These are phyloP conservation scores for Sciurus vulgaris DNA, from an alignment of 2,797 vertebrate species.

Conservation along the genomic window DNA sequence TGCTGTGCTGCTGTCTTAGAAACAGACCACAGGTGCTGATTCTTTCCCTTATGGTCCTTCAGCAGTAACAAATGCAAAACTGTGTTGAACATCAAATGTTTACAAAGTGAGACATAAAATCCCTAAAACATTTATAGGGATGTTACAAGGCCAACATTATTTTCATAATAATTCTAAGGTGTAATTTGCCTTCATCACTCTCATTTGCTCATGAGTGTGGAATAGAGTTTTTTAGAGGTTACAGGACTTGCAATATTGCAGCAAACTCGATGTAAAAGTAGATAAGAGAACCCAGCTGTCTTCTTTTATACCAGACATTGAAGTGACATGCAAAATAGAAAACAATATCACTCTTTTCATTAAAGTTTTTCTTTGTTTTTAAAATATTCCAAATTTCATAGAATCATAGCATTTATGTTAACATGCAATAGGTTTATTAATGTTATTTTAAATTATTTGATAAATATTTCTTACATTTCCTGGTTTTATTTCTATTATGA, in stretches of 20 bases:
- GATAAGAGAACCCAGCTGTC: background rate
- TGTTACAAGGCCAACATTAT: background rate
- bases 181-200: background rate
- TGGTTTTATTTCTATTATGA: background rate
- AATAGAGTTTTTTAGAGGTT: background rate
- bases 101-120: background rate
- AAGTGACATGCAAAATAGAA: background rate
- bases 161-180: constrained; percentile 32
- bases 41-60: background rate
- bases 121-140: background rate
- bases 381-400: background rate
- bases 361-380: constrained; percentile 35
- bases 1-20: background rate
- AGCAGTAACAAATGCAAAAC: background rate
- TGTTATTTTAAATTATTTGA: background rate
- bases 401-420: background rate
- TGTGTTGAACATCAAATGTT: background rate
- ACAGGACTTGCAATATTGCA: background rate
- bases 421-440: background rate
- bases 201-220: background rate
- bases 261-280: background rate
- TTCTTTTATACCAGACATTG: background rate
- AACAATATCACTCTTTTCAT: background rate
- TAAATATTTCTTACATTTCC: constrained; percentile 40
- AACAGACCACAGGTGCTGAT: background rate